A percentile compares a stretch with the other conserved stretches of the same genome.
These are phyloP conservation scores for Iselma pallidipennis DNA, from an alignment of 2,888 invertebrate genomes.

Conservation along the genomic window DNA sequence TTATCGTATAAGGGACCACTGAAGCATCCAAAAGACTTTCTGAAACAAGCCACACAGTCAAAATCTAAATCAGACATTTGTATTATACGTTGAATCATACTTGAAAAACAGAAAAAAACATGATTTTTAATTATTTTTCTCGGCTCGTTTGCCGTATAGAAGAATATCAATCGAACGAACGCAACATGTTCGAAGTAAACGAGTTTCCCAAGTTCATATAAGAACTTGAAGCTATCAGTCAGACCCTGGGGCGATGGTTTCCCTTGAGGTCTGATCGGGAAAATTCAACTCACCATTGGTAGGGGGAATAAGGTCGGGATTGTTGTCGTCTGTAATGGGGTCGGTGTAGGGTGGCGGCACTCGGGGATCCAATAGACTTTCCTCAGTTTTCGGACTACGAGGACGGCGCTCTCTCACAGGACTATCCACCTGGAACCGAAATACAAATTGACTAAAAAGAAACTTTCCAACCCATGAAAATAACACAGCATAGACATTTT, in stretches of 20 bases:
- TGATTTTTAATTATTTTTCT: too few relatives aligned
- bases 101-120: too few relatives aligned
- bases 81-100: too few relatives aligned
- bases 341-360: slow-evolving; percentile 51
- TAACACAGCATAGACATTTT: background rate
- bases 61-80: background rate
- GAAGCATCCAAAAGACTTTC: slow-evolving; percentile 49
- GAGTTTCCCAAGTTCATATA: slow-evolving; percentile 23
- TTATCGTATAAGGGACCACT: slow-evolving; percentile 52
- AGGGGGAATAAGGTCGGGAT: slow-evolving; percentile 56
- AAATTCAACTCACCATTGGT: slow-evolving; percentile 51
- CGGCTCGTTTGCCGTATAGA: too few relatives aligned
- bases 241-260: slow-evolving; percentile 7
- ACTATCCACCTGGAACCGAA: slow-evolving; percentile 46
- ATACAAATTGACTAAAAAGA: slow-evolving; percentile 1
- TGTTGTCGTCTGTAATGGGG: slow-evolving; percentile 52
- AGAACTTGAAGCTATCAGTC: slow-evolving; percentile 18
- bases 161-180: too few relatives aligned
- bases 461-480: slow-evolving; percentile 10
- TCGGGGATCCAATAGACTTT: slow-evolving; percentile 49
- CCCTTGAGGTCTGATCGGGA: background rate
- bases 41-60: slow-evolving; percentile 30
- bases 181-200: slow-evolving; percentile 1
- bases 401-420: slow-evolving; percentile 49
- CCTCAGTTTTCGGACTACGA: slow-evolving; percentile 47